Evolutionary conservation across 2,113 vertebrate genomes (phyloP).

Genomic region (Pollachius pollachius): DNA sequence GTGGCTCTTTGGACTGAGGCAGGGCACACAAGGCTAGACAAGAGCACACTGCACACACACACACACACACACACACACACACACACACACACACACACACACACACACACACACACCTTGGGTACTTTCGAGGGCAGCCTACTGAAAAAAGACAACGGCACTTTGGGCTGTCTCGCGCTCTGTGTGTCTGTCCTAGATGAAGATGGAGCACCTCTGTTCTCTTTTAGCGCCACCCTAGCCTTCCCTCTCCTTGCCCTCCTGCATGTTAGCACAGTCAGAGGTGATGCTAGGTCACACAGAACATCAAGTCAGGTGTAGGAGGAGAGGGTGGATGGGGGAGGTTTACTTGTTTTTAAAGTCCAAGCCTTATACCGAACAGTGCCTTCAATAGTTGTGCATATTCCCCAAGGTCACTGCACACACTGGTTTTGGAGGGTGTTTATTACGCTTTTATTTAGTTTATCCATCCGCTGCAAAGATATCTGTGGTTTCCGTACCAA

Average conservation of each 20-base stretch:
- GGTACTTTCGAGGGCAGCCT: constrained; percentile 30
- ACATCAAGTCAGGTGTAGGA: constrained; percentile 43
- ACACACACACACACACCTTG: constrained; percentile 19
- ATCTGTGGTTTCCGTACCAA: too few relatives aligned
- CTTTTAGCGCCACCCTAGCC: constrained; percentile 55
- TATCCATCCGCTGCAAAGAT: too few relatives aligned
- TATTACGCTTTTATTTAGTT: too few relatives aligned
- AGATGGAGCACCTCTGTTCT: constrained; percentile 61
- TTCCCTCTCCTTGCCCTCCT: constrained; percentile 55
- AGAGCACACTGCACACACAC: too few relatives aligned
- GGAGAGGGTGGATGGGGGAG: too few relatives aligned
- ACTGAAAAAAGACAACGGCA: constrained; percentile 44
- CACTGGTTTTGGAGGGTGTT: too few relatives aligned
- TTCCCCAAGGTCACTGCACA: too few relatives aligned
- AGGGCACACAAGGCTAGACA: too few relatives aligned
- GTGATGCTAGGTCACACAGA: constrained; percentile 54
- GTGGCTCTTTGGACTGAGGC: constrained; percentile 35
- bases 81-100: constrained; percentile 16
- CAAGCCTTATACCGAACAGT: too few relatives aligned
- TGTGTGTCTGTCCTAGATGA: constrained; percentile 50
- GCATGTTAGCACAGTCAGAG: constrained; percentile 37
- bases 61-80: constrained; percentile 11
- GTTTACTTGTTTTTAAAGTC: too few relatives aligned
- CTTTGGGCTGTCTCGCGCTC: constrained; percentile 48
- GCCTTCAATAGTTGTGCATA: too few relatives aligned